These are phyloP conservation scores for Coryphaenoides rupestris DNA, from an alignment of 2,113 vertebrate species.

Conservation along the genomic window DNA sequence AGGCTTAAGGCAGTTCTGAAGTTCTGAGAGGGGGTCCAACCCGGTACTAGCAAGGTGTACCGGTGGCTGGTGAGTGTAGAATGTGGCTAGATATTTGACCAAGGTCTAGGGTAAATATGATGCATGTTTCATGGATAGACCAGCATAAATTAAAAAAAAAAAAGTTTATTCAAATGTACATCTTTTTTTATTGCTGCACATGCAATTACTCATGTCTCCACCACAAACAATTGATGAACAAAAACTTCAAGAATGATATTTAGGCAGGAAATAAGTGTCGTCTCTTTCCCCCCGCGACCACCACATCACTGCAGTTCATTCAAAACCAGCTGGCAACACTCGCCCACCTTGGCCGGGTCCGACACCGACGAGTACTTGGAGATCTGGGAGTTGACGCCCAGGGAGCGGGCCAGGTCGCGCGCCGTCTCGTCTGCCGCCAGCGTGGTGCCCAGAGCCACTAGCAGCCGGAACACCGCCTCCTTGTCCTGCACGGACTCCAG, in stretches of 20 bases:
- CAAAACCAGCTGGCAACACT: conserved; percentile 91
- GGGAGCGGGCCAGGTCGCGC: conserved; percentile 88
- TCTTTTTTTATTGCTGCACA: conserved; percentile 53
- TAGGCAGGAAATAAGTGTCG: conserved; percentile 30
- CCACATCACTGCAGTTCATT: conserved; percentile 80
- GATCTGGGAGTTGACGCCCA: conserved; percentile 91
- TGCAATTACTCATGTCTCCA: conserved; percentile 43
- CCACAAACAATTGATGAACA: conserved; percentile 41
- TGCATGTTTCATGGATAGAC: neutral
- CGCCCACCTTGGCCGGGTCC: conserved; percentile 91
- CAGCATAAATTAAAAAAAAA: conserved; percentile 30
- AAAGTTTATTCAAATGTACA: conserved; percentile 6
- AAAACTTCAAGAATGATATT: conserved; percentile 15
- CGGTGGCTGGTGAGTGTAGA: too few species aligned
- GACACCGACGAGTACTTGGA: conserved; percentile 85
- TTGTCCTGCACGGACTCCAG: conserved; percentile 93
- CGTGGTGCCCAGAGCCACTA: conserved; percentile 93
- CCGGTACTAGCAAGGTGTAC: too few species aligned
- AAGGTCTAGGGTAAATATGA: too few species aligned
- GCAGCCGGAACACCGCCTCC: conserved; percentile 92
- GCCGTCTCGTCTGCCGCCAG: conserved; percentile 85
- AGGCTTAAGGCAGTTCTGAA: too few species aligned
- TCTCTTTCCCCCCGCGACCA: conserved; percentile 17
- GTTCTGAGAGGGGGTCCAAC: too few species aligned
- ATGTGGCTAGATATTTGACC: too few species aligned